Conservation (phyloP, 2,888 invertebrate genomes). For the Rhamnusium bicolor region DNA sequence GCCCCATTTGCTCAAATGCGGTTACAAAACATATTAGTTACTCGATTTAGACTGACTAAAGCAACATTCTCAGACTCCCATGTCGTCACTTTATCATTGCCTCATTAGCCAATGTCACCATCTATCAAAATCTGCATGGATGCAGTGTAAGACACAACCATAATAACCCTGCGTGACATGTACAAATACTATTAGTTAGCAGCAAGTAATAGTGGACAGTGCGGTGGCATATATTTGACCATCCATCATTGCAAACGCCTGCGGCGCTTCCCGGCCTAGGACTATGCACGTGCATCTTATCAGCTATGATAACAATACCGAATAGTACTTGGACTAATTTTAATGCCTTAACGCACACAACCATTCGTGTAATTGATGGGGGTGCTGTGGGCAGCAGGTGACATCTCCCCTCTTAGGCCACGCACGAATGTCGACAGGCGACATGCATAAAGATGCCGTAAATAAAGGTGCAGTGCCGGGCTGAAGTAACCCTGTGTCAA, state of each 20-base stretch:
- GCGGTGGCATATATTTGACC: constrained; percentile 45
- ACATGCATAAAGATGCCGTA: constrained; percentile 24
- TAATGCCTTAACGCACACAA: constrained; percentile 70
- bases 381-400: constrained; percentile 50
- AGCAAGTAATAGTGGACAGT: constrained; percentile 54
- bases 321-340: constrained; percentile 69
- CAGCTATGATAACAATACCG: constrained; percentile 62
- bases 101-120: constrained; percentile 34
- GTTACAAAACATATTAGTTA: not conserved
- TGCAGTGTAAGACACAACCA: constrained; percentile 24
- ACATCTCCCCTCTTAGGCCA: constrained; percentile 31
- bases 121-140: constrained; percentile 35
- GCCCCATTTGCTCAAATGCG: not conserved
- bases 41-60: constrained; percentile 8
- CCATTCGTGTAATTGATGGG: constrained; percentile 64
- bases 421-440: constrained; percentile 30
- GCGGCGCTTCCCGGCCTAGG: constrained; percentile 52
- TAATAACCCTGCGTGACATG: constrained; percentile 46
- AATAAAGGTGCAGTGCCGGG: constrained; percentile 1
- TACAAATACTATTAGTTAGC: constrained; percentile 57
- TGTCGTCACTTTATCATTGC: constrained; percentile 24
- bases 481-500: not conserved
- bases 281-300: constrained; percentile 65
- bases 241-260: constrained; percentile 58
- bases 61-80: not conserved